Percentiles rank a stretch among this genome's conserved stretches.
phyloP scores from a whole-genome alignment of 1,140 invertebrate genomes.

The Lordiphosa mommai region DNA sequence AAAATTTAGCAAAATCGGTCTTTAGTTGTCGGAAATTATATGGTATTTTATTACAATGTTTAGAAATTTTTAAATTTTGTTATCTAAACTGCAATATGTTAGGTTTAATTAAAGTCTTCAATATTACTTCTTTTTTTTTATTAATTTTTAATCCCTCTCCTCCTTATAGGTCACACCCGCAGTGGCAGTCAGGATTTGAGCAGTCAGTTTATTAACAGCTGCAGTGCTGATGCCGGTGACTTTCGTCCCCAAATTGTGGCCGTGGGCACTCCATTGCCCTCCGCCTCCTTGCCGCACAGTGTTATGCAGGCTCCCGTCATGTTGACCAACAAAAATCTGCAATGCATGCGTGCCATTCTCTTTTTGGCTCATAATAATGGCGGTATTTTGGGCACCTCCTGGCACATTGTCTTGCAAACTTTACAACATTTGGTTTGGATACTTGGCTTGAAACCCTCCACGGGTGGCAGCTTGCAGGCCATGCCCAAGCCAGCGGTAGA shows the following conservation, averaged over 20 bases:
- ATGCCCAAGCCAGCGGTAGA: constrained; percentile 84
- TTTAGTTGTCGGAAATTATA: no score
- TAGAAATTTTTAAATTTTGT: no score
- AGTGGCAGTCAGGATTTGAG: constrained; percentile 80
- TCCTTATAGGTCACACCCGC: constrained; percentile 66
- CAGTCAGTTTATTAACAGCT: constrained; percentile 82
- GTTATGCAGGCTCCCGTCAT: constrained; percentile 97
- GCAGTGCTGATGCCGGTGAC: constrained; percentile 82
- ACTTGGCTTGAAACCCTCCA: constrained; percentile 95
- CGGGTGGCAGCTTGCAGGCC: constrained; percentile 92
- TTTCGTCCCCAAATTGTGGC: constrained; percentile 95
- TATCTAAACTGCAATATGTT: no score
- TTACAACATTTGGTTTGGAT: constrained; percentile 99
- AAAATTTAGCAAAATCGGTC: no score
- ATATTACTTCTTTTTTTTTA: background rate
- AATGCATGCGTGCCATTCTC: constrained; percentile 95
- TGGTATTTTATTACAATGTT: no score
- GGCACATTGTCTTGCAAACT: constrained; percentile 97
- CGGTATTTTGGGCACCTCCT: constrained; percentile 93
- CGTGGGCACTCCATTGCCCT: constrained; percentile 94
- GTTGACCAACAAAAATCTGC: constrained; percentile 98
- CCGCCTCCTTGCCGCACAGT: constrained; percentile 85
- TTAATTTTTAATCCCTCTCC: background rate
- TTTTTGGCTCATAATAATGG: constrained; percentile 95
- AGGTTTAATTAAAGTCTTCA: no score